Conservation (phyloP, 1,140 invertebrate species). For the Listronotus oregonensis region DNA sequence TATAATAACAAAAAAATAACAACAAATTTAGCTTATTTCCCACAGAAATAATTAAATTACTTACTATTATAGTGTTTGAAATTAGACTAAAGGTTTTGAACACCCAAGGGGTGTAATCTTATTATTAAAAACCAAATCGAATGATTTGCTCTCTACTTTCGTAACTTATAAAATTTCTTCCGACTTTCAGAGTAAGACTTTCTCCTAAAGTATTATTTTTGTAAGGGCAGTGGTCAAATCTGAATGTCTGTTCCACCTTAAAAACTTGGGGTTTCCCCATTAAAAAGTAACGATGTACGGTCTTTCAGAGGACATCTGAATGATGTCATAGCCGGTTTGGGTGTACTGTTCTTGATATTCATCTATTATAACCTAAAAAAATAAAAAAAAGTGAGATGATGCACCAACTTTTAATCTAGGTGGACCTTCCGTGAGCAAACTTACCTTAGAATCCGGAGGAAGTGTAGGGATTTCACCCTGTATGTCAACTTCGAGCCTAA, state of each 20-base stretch:
- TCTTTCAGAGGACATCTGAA: conserved; percentile 61
- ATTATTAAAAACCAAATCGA: conserved; percentile 81
- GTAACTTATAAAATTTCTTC: conserved; percentile 80
- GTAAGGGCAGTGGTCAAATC: conserved; percentile 63
- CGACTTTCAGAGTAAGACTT: conserved; percentile 69
- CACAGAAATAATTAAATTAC: too few relatives aligned
- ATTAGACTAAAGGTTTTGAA: too few relatives aligned
- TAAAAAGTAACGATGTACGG: conserved; percentile 53
- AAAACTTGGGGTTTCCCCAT: conserved; percentile 50
- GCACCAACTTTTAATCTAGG: too few relatives aligned
- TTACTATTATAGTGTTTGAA: too few relatives aligned
- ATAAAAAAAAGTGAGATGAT: conserved; percentile 3
- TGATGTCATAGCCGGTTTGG: conserved; percentile 65
- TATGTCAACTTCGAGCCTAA: conserved; percentile 77
- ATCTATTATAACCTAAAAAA: conserved; percentile 66
- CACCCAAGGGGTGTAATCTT: conserved; percentile 73
- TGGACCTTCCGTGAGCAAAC: too few relatives aligned
- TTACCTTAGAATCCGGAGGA: conserved; percentile 58
- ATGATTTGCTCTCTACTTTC: conserved; percentile 80
- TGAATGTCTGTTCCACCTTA: conserved; percentile 63
- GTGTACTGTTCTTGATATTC: conserved; percentile 86
- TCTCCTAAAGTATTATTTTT: conserved; percentile 56
- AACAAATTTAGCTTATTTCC: too few relatives aligned
- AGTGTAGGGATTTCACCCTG: conserved; percentile 78
- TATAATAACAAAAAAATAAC: too few relatives aligned